Conservation (phyloP, 1,140 invertebrate genomes). For the Diachasmimorpha longicaudata region DNA sequence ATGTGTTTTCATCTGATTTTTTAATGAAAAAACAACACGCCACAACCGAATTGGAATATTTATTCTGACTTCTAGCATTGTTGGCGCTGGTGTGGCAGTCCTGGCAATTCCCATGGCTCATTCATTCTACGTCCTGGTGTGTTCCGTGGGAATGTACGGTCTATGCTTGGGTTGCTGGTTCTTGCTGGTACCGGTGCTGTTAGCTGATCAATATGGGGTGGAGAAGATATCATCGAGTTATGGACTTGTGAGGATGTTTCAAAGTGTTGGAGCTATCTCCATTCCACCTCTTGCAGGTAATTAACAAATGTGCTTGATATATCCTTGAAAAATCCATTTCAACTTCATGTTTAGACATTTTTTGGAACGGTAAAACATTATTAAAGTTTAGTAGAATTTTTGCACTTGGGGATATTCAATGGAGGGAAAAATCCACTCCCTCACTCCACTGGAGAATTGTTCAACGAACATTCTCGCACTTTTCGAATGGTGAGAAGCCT, state of each 20-base stretch:
- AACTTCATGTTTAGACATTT: no score
- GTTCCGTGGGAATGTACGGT: slow-evolving; percentile 70
- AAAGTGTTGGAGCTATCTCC: slow-evolving; percentile 75
- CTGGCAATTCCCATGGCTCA: slow-evolving; percentile 70
- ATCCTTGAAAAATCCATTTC: no score
- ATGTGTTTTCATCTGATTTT: no score
- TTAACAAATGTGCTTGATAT: background rate
- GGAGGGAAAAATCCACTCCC: background rate
- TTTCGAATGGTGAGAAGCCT: background rate
- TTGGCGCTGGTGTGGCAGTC: slow-evolving; percentile 72
- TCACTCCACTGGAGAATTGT: background rate
- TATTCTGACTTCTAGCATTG: slow-evolving; percentile 63
- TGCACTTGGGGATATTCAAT: background rate
- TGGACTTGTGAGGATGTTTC: slow-evolving; percentile 76
- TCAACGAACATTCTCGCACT: background rate
- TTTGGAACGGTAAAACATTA: no score
- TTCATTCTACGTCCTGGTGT: slow-evolving; percentile 69
- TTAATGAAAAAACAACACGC: no score
- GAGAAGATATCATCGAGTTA: slow-evolving; percentile 77
- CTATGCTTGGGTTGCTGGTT: slow-evolving; percentile 78
- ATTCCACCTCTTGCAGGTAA: slow-evolving; percentile 73
- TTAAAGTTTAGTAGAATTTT: no score
- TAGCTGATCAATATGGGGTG: slow-evolving; percentile 75
- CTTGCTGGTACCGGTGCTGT: slow-evolving; percentile 73
- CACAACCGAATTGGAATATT: no score